A percentile compares a stretch with the other conserved stretches of the same genome.
Evolutionary conservation across 2,797 vertebrate species (phyloP).

Genomic region (Heliangelus exortis): DNA sequence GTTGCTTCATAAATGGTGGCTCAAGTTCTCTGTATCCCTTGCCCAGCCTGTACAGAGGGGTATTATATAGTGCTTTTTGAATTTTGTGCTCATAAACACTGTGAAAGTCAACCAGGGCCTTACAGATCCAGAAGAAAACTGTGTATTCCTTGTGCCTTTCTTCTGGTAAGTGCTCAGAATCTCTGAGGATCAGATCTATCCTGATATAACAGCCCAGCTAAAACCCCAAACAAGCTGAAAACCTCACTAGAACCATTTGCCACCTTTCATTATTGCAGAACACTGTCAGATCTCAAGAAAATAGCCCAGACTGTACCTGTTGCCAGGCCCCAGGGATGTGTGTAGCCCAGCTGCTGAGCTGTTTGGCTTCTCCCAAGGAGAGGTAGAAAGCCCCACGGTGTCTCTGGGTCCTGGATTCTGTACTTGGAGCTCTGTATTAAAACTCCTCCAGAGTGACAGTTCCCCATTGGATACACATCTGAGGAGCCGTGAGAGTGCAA

Average conservation of each 20-base stretch:
- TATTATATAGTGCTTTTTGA: background rate
- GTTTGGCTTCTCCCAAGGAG: constrained; percentile 41
- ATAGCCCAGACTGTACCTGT: constrained; percentile 36
- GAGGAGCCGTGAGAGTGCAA: constrained; percentile 62
- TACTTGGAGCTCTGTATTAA: constrained; percentile 13
- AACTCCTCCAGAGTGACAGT: constrained; percentile 15
- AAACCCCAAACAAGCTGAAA: background rate
- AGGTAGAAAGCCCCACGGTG: constrained; percentile 24
- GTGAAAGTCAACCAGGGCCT: background rate
- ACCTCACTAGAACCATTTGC: background rate
- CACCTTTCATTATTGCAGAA: background rate
- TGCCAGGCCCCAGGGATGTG: background rate
- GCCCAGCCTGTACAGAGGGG: too few species aligned
- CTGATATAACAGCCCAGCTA: background rate
- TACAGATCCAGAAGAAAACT: background rate
- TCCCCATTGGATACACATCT: constrained; percentile 72
- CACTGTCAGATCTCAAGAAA: background rate
- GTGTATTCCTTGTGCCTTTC: background rate
- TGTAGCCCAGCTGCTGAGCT: constrained; percentile 41
- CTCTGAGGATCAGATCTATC: background rate
- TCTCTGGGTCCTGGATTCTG: constrained; percentile 42
- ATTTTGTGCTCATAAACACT: background rate
- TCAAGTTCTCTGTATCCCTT: background rate
- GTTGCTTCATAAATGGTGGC: background rate
- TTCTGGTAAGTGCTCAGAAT: background rate